Base-by-base conservation (phyloP, 1,140 invertebrate species). In the Plutomurus gul region DNA sequence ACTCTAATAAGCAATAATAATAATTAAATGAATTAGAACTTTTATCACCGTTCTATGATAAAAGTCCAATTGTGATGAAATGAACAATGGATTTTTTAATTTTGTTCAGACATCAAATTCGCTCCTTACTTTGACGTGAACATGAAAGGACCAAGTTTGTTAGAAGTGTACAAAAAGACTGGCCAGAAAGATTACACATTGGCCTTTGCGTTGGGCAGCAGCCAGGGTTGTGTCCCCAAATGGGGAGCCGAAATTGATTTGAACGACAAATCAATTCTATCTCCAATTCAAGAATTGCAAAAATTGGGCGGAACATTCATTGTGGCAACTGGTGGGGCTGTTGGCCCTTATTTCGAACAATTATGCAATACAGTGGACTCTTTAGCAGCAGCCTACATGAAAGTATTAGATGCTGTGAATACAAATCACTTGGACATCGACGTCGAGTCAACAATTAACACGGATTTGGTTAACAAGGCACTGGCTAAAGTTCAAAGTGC, bases 391-490 rank as follows among this genome's bases (percentile, higher is more conserved):
- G 82, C 82, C 3, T 84, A 84, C 72, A 79, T 75, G 27, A 81
- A 82, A 73, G 75, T 81, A 3, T 18, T 81, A 10, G 80, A 83
- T 30, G 75, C 74, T 5, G 79, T 82, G 2, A 77, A 77, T 30
- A 78, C 82, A 6, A 81, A 46, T 30, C 82, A 84, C 77, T 71
- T 84, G 40, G 84, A 84, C 40, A 77, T 84, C 43, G 84, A 84
- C 60, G 80, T 84, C 3, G 83, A 84, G 39, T 72, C 82, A 7
- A 60, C 84, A 11, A 71, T 84, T 25, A 47, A 72, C 36, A 37
- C 78, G 0, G 79, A 84, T 49, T 65, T 47, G 2, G 75, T 84
- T 33, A 82, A 75, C 25, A 73, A 74, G 37, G 81, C 84, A 16
- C 77, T 84, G 71, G 74, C 76, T 33, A 72, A 75, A 47, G 56